Evolutionary conservation across 2,888 invertebrate genomes (phyloP).

Genomic region (Nasonia oneida): DNA sequence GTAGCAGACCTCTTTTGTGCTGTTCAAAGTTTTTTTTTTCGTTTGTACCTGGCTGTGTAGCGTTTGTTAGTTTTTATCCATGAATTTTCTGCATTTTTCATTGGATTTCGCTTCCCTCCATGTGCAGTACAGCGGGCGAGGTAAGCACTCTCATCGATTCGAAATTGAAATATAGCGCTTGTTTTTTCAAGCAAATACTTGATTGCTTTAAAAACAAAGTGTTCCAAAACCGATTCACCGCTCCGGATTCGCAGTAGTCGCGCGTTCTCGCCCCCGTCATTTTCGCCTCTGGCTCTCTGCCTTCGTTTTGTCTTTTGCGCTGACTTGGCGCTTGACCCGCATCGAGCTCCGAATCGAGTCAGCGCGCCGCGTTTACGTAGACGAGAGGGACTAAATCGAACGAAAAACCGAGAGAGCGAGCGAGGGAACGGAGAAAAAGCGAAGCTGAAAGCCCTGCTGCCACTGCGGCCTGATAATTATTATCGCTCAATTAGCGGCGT

Average conservation of each 20-base stretch:
- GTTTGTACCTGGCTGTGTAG: not conserved
- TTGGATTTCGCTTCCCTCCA: not conserved
- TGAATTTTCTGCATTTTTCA: not conserved
- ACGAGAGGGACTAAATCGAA: constrained; percentile 21
- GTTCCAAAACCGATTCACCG: not conserved
- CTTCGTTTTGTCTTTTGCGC: constrained; percentile 63
- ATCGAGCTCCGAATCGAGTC: constrained; percentile 66
- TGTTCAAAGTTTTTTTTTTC: not conserved
- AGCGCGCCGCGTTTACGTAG: constrained; percentile 51
- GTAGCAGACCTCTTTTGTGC: not conserved
- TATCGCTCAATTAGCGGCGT: constrained; percentile 70
- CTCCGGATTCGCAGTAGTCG: constrained; percentile 9
- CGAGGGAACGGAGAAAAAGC: not conserved
- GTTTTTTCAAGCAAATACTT: not conserved
- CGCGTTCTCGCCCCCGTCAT: not conserved
- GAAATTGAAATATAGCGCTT: not conserved
- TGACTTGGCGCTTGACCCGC: constrained; percentile 72
- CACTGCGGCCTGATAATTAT: constrained; percentile 69
- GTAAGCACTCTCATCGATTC: no score
- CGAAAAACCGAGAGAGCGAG: constrained; percentile 28
- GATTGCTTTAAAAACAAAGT: not conserved
- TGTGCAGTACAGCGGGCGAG: no score
- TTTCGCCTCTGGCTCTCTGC: constrained; percentile 5
- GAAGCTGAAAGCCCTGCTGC: not conserved
- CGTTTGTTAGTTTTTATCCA: not conserved